phyloP scores from a whole-genome alignment of 2,888 invertebrate species.

The Tanytarsus gracilentus region DNA sequence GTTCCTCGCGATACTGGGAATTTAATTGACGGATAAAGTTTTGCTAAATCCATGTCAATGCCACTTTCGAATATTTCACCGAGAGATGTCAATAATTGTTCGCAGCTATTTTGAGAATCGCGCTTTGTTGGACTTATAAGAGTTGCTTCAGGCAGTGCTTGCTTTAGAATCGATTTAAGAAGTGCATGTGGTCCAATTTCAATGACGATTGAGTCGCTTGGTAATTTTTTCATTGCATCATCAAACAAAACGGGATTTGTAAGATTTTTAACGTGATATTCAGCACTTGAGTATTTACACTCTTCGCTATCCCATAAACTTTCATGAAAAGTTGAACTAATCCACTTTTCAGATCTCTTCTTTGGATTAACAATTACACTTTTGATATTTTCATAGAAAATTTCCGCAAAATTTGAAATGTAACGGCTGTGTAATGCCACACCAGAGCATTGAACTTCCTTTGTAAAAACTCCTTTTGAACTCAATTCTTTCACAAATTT shows the following conservation, averaged over 20 bases:
- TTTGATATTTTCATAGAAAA: conserved; percentile 51
- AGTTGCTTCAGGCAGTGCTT: conserved; percentile 48
- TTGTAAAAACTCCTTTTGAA: conserved; percentile 61
- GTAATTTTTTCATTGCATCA: conserved; percentile 53
- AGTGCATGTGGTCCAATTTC: conserved; percentile 64
- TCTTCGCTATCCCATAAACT: conserved; percentile 55
- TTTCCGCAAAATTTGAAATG: conserved; percentile 58
- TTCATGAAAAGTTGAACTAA: conserved; percentile 65
- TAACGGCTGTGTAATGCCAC: conserved; percentile 77
- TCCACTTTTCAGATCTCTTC: conserved; percentile 60
- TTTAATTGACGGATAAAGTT: conserved; percentile 58
- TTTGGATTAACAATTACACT: conserved; percentile 54
- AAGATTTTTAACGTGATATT: conserved; percentile 84
- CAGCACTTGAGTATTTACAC: conserved; percentile 60
- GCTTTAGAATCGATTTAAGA: conserved; percentile 56
- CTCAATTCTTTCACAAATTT: conserved; percentile 53
- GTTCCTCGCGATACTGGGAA: no score
- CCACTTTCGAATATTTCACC: conserved; percentile 37
- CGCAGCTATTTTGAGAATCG: conserved; percentile 45
- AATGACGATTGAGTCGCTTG: conserved; percentile 53
- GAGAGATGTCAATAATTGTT: conserved; percentile 41
- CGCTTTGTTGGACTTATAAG: conserved; percentile 54
- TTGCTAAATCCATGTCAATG: conserved; percentile 32
- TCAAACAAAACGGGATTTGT: no score
- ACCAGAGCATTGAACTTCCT: conserved; percentile 67